phyloP scores from a whole-genome alignment of 2,113 vertebrate species.

The Dipodomys merriami region DNA sequence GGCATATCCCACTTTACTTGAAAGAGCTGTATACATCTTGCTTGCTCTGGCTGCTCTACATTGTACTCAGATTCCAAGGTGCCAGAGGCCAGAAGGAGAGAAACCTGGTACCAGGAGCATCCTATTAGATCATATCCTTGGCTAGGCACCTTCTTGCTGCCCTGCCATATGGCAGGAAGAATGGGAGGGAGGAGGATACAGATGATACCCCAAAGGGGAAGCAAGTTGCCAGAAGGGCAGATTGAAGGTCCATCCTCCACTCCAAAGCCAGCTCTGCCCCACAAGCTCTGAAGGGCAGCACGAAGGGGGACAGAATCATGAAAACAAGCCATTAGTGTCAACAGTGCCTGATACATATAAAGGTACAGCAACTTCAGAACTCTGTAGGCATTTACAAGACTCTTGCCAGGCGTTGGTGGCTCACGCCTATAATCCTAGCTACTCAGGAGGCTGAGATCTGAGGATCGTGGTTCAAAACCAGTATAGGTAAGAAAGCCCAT shows the following conservation, averaged over 20 bases:
- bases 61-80: not conserved
- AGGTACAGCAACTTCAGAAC: not conserved
- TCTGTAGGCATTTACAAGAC: not conserved
- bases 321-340: not conserved
- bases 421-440: too few species aligned
- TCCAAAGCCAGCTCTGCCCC: slow-evolving; percentile 28
- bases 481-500: too few species aligned
- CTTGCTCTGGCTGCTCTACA: not conserved
- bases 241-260: not conserved
- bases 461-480: too few species aligned
- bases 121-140: not conserved
- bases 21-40: slow-evolving; percentile 23
- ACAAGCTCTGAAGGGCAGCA: not conserved
- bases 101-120: not conserved
- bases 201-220: not conserved
- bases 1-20: not conserved
- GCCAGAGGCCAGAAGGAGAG: not conserved
- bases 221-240: not conserved
- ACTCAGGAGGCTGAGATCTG: too few species aligned
- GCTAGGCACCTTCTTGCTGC: not conserved
- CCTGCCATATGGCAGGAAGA: not conserved
- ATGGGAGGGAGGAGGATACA: not conserved
- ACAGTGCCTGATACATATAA: not conserved
- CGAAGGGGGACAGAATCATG: not conserved
- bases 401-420: too few species aligned